These are phyloP conservation scores for Cotesia typhae DNA, from an alignment of 1,140 invertebrate genomes.

Conservation along the genomic window DNA sequence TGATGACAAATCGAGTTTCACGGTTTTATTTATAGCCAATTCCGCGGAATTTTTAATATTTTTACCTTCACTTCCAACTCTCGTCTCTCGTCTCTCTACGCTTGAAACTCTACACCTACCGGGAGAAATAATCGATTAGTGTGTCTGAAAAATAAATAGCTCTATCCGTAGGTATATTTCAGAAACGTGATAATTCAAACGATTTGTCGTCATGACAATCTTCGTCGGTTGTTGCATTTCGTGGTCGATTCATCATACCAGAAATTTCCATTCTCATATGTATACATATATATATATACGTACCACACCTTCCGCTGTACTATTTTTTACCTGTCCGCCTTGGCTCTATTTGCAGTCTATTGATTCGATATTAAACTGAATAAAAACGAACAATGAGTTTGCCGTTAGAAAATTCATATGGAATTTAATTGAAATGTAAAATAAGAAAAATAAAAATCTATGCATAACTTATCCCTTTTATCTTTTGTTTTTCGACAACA, in stretches of 20 bases:
- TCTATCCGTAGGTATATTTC: background rate
- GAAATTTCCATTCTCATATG: conserved; percentile 9
- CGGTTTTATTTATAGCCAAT: no score
- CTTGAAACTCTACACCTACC: no score
- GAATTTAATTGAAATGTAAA: no score
- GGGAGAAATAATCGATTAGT: no score
- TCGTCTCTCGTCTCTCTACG: no score
- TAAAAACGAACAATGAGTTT: background rate
- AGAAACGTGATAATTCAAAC: conserved; percentile 27
- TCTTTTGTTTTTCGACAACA: no score
- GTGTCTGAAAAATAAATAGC: background rate
- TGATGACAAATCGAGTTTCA: no score
- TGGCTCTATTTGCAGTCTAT: conserved; percentile 23
- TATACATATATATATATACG: background rate
- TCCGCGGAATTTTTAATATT: no score
- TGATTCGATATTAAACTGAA: conserved; percentile 13
- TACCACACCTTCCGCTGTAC: background rate
- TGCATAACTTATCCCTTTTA: no score
- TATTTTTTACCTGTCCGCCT: conserved; percentile 20
- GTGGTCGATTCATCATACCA: conserved; percentile 16
- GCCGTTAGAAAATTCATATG: no score
- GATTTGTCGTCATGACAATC: conserved; percentile 27
- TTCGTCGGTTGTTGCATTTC: conserved; percentile 17
- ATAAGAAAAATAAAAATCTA: no score
- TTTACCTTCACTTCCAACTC: no score